Base-by-base conservation (phyloP, 2,113 vertebrate species). In the Cettia cetti region DNA sequence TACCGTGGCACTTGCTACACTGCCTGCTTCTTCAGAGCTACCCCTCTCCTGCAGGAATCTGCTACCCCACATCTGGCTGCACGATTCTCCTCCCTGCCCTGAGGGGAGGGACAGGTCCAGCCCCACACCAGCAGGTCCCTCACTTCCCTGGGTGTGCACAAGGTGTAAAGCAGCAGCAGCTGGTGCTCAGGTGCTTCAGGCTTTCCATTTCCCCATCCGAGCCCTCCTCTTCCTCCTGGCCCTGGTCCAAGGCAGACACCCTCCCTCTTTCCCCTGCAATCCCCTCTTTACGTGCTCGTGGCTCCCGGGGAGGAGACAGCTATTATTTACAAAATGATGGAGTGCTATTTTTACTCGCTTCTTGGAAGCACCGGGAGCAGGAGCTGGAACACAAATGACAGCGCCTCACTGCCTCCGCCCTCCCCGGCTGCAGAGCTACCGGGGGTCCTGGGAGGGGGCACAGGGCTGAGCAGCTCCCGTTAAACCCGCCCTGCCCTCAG, bases 331-430 rank as follows among this genome's bases (percentile, higher is more conserved):
- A 57, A 92, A 90, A 95, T 86, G 95, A 96, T 13, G 4, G 92
- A 90, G 89, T 40, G 95, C 95, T 97, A 97, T 97, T 97, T 97
- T 97, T 97, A 95, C 91, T 93, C 3, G 57, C 91, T 88, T 82
- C 92, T 92, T 64, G 89, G 96, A 96, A 95, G 89, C 89, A n/a
- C 82, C 30, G n/a, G 84, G 50, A 89, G 89, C 92, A 79, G 33
- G 89, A 50, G 72, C 92, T 47, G 84, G 89, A 90, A 95, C 95
- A 86, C 85, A 76, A 94, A 96, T 96, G 3, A 86, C 23, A 1
- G 24, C 33, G 76, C 84, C 86, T 84, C 5, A 4, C 75, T 89
- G 89, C 69, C 77, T 81, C 71, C 68, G 52, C 89, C 50, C 50
- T 70, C 10, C 2, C 68, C 1, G 44, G 82, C 72, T 77, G 70